Conservation (phyloP, 2,888 invertebrate species). For the Villa cingulata region DNA sequence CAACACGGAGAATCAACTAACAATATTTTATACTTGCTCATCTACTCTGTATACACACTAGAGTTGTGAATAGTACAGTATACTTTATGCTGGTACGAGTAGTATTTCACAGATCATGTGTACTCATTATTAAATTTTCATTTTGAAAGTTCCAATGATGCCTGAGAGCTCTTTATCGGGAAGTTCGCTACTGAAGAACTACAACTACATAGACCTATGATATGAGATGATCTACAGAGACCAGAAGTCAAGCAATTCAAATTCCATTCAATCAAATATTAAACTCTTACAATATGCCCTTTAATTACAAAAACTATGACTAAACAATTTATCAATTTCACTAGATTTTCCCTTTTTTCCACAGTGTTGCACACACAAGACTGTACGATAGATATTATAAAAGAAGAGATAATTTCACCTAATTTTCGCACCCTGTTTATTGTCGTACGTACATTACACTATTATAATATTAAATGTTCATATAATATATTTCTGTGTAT, state of each 20-base stretch:
- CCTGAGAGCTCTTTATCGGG: too few species aligned
- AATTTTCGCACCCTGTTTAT: conserved; percentile 15
- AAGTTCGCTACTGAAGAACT: too few species aligned
- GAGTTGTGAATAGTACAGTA: too few species aligned
- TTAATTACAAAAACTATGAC: conserved; percentile 15
- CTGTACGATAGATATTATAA: conserved; percentile 13
- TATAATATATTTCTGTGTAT: too few species aligned
- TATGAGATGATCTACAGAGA: neutral
- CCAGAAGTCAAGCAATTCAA: conserved; percentile 8
- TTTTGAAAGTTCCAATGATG: too few species aligned
- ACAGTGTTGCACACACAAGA: conserved; percentile 1
- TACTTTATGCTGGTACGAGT: too few species aligned
- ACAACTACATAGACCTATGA: too few species aligned
- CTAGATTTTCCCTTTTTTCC: conserved; percentile 10
- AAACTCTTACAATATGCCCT: conserved; percentile 14
- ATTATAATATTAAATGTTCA: neutral
- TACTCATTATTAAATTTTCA: too few species aligned
- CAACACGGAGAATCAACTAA: too few species aligned
- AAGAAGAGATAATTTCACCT: conserved; percentile 20
- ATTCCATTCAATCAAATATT: conserved; percentile 13
- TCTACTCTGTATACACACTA: too few species aligned
- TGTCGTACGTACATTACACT: neutral
- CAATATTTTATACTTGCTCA: too few species aligned
- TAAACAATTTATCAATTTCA: conserved; percentile 14
- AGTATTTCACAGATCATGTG: too few species aligned